Evolutionary conservation across 1,140 invertebrate genomes (phyloP).

Genomic region (Coboldia fuscipes): DNA sequence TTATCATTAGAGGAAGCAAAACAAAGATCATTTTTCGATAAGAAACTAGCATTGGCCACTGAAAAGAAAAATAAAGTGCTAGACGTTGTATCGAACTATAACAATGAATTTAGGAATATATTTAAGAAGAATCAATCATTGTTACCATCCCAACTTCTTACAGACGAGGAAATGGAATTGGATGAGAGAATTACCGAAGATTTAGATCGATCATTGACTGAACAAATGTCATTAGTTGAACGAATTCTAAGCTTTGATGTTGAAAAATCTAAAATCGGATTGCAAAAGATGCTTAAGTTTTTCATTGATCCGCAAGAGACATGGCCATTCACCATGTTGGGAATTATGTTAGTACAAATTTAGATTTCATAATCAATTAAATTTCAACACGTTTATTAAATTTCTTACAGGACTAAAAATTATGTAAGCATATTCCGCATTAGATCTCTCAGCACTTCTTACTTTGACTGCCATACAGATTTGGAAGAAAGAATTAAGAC

Average conservation of each 20-base stretch:
- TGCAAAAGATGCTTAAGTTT: conserved; percentile 45
- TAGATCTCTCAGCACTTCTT: no score
- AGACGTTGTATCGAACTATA: conserved; percentile 7
- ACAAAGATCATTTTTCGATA: conserved; percentile 30
- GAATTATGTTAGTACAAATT: conserved; percentile 23
- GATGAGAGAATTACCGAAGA: conserved; percentile 37
- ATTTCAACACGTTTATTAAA: no score
- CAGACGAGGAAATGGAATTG: conserved; percentile 32
- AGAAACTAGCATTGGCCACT: conserved; percentile 28
- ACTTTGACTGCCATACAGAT: no score
- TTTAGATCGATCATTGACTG: conserved; percentile 30
- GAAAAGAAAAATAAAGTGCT: conserved; percentile 26
- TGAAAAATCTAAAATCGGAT: conserved; percentile 40
- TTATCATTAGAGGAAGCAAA: conserved; percentile 46
- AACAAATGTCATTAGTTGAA: conserved; percentile 32
- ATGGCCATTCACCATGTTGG: conserved; percentile 34
- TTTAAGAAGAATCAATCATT: conserved; percentile 30
- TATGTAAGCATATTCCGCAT: no score
- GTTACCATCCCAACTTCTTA: conserved; percentile 29
- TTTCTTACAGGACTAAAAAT: no score
- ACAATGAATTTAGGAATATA: conserved; percentile 5
- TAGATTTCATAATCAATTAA: no score
- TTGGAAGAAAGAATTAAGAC: no score
- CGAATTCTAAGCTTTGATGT: conserved; percentile 35
- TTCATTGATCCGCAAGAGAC: conserved; percentile 44